Conservation (phyloP, 2,113 vertebrate genomes). For the Phyllopteryx taeniolatus region DNA sequence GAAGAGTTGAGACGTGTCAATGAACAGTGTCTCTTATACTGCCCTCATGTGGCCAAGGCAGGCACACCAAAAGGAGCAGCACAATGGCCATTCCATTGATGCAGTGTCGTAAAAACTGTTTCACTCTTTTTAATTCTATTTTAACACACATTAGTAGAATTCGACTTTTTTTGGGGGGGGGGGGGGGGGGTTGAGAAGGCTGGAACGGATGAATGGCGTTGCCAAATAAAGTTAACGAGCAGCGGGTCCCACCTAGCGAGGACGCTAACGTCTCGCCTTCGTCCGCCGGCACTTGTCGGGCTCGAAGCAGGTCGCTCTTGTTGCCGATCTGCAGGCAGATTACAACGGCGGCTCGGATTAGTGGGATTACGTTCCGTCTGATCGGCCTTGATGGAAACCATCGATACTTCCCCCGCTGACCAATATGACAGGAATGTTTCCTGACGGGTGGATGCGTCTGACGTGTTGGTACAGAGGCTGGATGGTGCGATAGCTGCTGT, state of each 20-base stretch:
- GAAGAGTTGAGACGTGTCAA: too few relatives aligned
- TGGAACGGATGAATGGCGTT: too few relatives aligned
- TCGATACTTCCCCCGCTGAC: constrained; percentile 20
- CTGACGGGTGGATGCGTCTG: constrained; percentile 85
- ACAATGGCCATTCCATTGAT: too few relatives aligned
- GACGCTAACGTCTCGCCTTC: constrained; percentile 82
- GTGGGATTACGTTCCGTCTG: constrained; percentile 13
- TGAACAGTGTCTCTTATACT: too few relatives aligned
- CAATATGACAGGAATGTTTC: constrained; percentile 86
- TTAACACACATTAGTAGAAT: too few relatives aligned
- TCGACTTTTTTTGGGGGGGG: too few relatives aligned
- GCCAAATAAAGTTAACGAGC: background rate
- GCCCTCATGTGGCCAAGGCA: too few relatives aligned
- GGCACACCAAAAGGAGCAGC: too few relatives aligned
- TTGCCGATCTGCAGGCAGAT: constrained; percentile 78
- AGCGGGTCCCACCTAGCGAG: constrained; percentile 70
- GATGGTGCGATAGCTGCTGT: constrained; percentile 82
- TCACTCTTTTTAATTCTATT: too few relatives aligned
- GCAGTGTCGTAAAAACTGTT: too few relatives aligned
- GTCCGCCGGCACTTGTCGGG: constrained; percentile 81
- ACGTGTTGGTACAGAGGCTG: constrained; percentile 87
- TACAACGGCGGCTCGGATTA: constrained; percentile 28
- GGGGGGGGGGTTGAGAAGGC: too few relatives aligned
- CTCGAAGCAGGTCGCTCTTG: constrained; percentile 87
- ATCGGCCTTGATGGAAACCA: background rate